A percentile compares a stretch with the other conserved stretches of the same genome.
Conservation (phyloP, 2,888 invertebrate genomes). For the Napeogenes sylphis region DNA sequence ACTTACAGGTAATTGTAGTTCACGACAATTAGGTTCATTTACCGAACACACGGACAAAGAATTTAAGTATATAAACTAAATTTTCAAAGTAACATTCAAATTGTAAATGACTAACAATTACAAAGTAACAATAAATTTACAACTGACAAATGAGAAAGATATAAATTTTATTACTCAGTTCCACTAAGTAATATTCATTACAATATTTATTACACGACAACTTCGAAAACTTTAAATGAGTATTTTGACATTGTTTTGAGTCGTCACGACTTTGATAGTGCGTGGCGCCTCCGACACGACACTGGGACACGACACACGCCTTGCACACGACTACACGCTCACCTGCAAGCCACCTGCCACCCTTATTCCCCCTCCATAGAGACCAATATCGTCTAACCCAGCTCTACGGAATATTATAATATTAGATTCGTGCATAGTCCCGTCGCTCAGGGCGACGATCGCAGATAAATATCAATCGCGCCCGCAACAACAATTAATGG, state of each 20-base stretch:
- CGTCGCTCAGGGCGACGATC: slow-evolving; percentile 35
- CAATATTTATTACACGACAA: slow-evolving; percentile 8
- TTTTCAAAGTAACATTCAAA: slow-evolving; percentile 6
- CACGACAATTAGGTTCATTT: background rate
- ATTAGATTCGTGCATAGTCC: slow-evolving; percentile 19
- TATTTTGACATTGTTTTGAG: slow-evolving; percentile 6
- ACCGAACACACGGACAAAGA: background rate
- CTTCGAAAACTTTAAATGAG: slow-evolving; percentile 9
- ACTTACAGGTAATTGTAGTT: no score
- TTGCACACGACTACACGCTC: slow-evolving; percentile 4
- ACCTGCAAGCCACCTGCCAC: slow-evolving; percentile 8
- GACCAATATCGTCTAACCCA: background rate
- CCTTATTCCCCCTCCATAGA: background rate
- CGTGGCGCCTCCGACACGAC: slow-evolving; percentile 11
- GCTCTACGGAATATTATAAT: slow-evolving; percentile 8
- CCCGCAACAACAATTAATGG: slow-evolving; percentile 65
- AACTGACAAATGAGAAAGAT: slow-evolving; percentile 6
- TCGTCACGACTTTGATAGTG: slow-evolving; percentile 9
- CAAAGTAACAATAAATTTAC: slow-evolving; percentile 7
- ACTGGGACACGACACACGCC: slow-evolving; percentile 13
- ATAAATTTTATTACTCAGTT: slow-evolving; percentile 7
- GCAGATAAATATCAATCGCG: slow-evolving; percentile 57
- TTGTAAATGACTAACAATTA: slow-evolving; percentile 1
- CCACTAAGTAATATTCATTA: slow-evolving; percentile 8
- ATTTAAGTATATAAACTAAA: slow-evolving; percentile 2